phyloP scores from a whole-genome alignment of 2,113 vertebrate species.

The Holacanthus passer region DNA sequence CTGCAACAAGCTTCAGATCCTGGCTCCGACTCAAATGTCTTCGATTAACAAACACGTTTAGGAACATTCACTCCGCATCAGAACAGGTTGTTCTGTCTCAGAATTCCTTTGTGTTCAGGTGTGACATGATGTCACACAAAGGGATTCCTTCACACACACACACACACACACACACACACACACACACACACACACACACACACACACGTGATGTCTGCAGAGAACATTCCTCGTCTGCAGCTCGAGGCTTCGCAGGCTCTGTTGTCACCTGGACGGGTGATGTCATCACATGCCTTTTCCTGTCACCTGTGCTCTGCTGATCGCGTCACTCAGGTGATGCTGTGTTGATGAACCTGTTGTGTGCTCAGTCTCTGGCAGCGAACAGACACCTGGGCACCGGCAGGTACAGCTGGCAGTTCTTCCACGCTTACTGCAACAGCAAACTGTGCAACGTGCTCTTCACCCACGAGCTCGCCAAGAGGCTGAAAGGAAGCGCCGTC shows the following conservation, averaged over 20 bases:
- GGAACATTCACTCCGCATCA: neutral
- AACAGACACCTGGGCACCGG: constrained; percentile 76
- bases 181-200: no score
- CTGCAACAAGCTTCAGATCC: no score
- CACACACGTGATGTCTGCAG: neutral
- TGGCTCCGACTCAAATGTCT: no score
- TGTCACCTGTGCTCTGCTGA: neutral
- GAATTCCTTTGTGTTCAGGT: neutral
- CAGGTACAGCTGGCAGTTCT: constrained; percentile 79
- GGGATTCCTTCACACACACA: neutral
- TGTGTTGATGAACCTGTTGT: neutral
- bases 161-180: no score
- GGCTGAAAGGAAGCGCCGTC: constrained; percentile 85
- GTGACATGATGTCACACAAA: neutral
- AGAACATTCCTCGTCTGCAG: neutral
- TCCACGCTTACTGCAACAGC: constrained; percentile 90
- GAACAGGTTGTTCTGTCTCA: neutral
- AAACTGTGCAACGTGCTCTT: constrained; percentile 88
- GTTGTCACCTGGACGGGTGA: neutral
- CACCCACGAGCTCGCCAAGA: constrained; percentile 86
- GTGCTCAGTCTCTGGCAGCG: constrained; percentile 44
- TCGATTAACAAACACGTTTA: no score
- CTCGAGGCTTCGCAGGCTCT: neutral
- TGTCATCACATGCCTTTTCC: neutral
- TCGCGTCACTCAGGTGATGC: neutral